phyloP scores from a whole-genome alignment of 1,140 invertebrate species.

The Drosophila bocki region DNA sequence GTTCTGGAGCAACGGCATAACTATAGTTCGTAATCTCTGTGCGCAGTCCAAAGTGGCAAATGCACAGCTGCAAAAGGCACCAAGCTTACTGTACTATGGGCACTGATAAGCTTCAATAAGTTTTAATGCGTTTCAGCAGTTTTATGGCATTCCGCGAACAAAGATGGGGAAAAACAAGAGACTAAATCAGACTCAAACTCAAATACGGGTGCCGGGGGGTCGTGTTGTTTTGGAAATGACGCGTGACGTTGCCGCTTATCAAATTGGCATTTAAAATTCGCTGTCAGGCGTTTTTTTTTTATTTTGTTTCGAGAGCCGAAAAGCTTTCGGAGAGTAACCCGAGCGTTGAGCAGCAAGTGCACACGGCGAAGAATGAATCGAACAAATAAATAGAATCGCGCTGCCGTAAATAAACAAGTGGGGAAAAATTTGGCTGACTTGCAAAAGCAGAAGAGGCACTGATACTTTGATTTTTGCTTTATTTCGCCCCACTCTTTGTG shows the following conservation, averaged over 20 bases:
- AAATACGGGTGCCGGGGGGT: constrained; percentile 17
- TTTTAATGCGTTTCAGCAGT: constrained; percentile 32
- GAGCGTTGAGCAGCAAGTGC: constrained; percentile 32
- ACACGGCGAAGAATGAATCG: constrained; percentile 14
- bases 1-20: neutral
- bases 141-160: constrained; percentile 7
- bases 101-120: constrained; percentile 26
- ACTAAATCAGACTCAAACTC: neutral
- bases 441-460: constrained; percentile 26
- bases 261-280: constrained; percentile 39
- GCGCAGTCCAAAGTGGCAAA: constrained; percentile 30
- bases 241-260: constrained; percentile 40
- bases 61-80: constrained; percentile 34
- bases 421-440: constrained; percentile 33
- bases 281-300: constrained; percentile 6
- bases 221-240: constrained; percentile 23
- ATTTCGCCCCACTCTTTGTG: neutral
- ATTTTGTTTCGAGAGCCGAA: constrained; percentile 5
- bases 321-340: constrained; percentile 18
- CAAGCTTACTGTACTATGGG: neutral
- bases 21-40: neutral
- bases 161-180: constrained; percentile 7
- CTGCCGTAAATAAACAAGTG: constrained; percentile 30
- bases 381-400: constrained; percentile 13
- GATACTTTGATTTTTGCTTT: neutral